Conservation (phyloP, 2,888 invertebrate genomes). For the Mechanitis messenoides region DNA sequence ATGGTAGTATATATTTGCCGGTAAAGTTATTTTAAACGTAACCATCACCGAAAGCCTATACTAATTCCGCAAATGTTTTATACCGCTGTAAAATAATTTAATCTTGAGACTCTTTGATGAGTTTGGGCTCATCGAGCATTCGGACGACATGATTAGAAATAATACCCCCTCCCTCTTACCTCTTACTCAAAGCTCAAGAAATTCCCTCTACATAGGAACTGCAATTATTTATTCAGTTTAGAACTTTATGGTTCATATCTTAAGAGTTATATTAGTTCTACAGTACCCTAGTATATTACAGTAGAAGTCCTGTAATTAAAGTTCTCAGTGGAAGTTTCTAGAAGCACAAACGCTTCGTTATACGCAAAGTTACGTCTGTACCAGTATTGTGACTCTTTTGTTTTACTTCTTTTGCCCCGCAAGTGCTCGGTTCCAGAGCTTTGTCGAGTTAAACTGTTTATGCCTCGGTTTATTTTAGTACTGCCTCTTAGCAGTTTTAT, state of each 20-base stretch:
- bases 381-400: conserved; percentile 7
- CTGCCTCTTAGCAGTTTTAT: not conserved
- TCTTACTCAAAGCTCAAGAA: conserved; percentile 52
- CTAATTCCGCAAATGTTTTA: conserved; percentile 22
- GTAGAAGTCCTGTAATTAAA: conserved; percentile 64
- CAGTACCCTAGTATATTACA: conserved; percentile 15
- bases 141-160: conserved; percentile 56
- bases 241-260: not conserved
- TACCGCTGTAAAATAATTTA: conserved; percentile 43
- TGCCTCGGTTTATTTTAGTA: not conserved
- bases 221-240: conserved; percentile 1
- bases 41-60: not conserved
- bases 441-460: conserved; percentile 3
- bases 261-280: conserved; percentile 2
- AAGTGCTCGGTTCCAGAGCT: conserved; percentile 1
- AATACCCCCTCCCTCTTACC: conserved; percentile 35
- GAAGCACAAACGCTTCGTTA: conserved; percentile 19
- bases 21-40: not conserved
- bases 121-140: conserved; percentile 33
- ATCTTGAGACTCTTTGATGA: conserved; percentile 49
- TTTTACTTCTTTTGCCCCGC: conserved; percentile 4
- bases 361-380: conserved; percentile 10
- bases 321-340: conserved; percentile 33
- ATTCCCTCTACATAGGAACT: conserved; percentile 30
- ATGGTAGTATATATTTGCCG: too few species aligned